Percentiles rank a stretch among this genome's conserved stretches.
Evolutionary conservation across 2,113 vertebrate species (phyloP).

Genomic region (Lamprologus lemairii): DNA sequence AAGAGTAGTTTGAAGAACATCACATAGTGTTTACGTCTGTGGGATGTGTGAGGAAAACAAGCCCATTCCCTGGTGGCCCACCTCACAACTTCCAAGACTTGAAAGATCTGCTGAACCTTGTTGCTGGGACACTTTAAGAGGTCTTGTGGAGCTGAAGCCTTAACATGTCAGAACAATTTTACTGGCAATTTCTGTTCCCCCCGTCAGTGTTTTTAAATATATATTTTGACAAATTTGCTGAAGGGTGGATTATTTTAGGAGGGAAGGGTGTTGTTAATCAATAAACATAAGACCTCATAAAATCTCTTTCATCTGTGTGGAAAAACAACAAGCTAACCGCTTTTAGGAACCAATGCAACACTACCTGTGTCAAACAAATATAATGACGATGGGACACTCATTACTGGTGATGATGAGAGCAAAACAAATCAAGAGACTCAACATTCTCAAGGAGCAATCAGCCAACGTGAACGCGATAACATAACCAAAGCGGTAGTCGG

Average conservation of each 20-base stretch:
- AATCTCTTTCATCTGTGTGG: not conserved
- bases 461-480: not conserved
- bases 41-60: not conserved
- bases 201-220: not conserved
- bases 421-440: not conserved
- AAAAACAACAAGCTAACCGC: not conserved
- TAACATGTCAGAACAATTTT: not conserved
- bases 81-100: not conserved
- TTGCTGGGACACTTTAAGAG: not conserved
- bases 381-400: not conserved
- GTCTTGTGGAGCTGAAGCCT: not conserved
- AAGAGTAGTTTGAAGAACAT: not conserved
- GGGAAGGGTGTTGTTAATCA: not conserved
- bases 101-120: not conserved
- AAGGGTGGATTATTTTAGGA: not conserved
- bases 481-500: not conserved
- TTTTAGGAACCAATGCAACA: not conserved
- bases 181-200: not conserved
- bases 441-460: not conserved
- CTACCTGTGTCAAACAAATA: not conserved
- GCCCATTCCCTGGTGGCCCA: not conserved
- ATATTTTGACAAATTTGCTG: not conserved
- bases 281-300: not conserved
- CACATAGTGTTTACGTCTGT: not conserved
- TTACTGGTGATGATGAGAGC: not conserved